Conservation (phyloP, 1,140 invertebrate species). For the Mesaphorura yosii region DNA sequence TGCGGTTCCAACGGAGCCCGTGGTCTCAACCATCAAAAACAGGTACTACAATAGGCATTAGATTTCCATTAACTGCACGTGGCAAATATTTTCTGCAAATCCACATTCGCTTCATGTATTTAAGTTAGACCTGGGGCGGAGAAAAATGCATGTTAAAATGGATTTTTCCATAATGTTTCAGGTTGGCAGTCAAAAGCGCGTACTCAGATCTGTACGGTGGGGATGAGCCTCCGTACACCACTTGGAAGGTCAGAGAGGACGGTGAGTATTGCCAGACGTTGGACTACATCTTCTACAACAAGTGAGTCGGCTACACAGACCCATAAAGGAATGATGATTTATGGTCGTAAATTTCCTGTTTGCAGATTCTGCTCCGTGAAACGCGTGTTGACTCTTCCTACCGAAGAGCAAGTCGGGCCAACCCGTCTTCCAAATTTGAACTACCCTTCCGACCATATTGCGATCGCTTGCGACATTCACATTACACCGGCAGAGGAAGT, state of each 20-base stretch:
- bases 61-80: not conserved
- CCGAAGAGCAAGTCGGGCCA: conserved; percentile 52
- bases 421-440: conserved; percentile 52
- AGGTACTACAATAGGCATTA: conserved; percentile 23
- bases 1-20: conserved; percentile 58
- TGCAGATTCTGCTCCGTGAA: conserved; percentile 43
- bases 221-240: conserved; percentile 57
- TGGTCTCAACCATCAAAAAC: conserved; percentile 49
- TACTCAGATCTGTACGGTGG: conserved; percentile 33
- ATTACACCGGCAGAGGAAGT: conserved; percentile 12
- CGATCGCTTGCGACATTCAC: conserved; percentile 55
- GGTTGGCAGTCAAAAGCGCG: conserved; percentile 35
- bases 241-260: conserved; percentile 63
- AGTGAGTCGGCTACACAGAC: conserved; percentile 31
- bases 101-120: too few species aligned
- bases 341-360: not conserved
- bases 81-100: conserved; percentile 1
- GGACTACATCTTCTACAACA: conserved; percentile 64
- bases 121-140: too few species aligned
- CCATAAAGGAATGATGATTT: not conserved
- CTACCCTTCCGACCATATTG: conserved; percentile 71
- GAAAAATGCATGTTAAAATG: too few species aligned
- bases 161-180: too few species aligned
- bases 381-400: conserved; percentile 51
- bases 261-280: conserved; percentile 62